Base-by-base conservation (phyloP, 2,888 invertebrate genomes). In the Lochmaea capreae region DNA sequence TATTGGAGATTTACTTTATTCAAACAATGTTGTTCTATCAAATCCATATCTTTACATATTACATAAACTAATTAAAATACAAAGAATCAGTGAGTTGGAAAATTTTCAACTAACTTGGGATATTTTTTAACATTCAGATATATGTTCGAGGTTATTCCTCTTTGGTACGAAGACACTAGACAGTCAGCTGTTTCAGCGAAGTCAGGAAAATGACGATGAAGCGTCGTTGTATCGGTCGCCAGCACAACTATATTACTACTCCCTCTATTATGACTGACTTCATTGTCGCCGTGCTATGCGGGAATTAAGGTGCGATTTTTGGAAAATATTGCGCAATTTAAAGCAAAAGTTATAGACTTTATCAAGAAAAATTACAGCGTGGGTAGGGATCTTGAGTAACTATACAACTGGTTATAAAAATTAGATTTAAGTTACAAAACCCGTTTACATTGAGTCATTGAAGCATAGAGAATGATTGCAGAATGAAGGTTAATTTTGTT, bases 161-260 rank as follows among this genome's bases (percentile, higher is more conserved):
- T 61, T 59, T 52, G 11, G 18, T 26, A 66, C 14, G 33, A 33
- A 59, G 61, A 61, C 61, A 58, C 66, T 54, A 16, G 58, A 57
- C n/a, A 54, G 71, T 66, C 71, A 71, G 59, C 71, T 71, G 71
- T 71, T 66, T 14, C 71, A 42, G 14, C 26, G 46, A 62, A 61
- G 52, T 54, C 52, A 12, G 18, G 59, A 66, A 46, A 61, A 16
- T 65, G 46, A 65, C 65, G 49, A 66, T 22, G 14, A 63, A 16
- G 62, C 54, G 22, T 26, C 39, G 39, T n/a, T 33, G 61, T 39
- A 46, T 39, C 39, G n/a, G 6, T 39, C 61, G n/a, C 33, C 14
- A 61, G 14, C 39, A 61, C 33, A 61, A 61, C 61, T 61, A 16
- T 39, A 61, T 33, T 61, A 33, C 22, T 39, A 39, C 61, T 39